A percentile compares a stretch with the other conserved stretches of the same genome.
These are phyloP conservation scores for Daubentonia madagascariensis DNA, from an alignment of 2,113 vertebrate genomes.

Conservation along the genomic window DNA sequence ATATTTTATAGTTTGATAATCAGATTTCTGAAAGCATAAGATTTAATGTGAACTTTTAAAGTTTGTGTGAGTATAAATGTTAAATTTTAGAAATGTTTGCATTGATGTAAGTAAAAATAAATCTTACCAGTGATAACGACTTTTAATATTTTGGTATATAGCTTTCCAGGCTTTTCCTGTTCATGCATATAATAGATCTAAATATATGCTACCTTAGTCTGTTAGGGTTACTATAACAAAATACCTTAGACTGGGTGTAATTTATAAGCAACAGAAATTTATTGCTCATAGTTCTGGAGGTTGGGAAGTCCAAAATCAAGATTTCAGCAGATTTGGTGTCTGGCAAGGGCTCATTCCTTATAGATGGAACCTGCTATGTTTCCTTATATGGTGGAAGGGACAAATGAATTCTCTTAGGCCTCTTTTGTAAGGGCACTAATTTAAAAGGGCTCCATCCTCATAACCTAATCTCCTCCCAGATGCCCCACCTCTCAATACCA, in stretches of 20 bases:
- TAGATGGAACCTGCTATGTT: not conserved
- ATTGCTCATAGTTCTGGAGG: not conserved
- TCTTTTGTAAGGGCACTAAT: not conserved
- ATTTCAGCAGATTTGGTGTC: not conserved
- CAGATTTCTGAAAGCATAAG: constrained; percentile 13
- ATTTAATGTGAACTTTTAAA: constrained; percentile 7
- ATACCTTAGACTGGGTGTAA: not conserved
- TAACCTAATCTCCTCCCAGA: not conserved
- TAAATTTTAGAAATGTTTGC: constrained; percentile 45
- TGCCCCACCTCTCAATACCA: not conserved
- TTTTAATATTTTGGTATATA: constrained; percentile 39
- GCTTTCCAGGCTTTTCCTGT: not conserved
- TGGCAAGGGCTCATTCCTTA: not conserved
- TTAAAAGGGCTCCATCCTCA: not conserved
- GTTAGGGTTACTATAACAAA: not conserved
- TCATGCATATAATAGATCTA: not conserved
- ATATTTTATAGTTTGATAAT: constrained; percentile 21
- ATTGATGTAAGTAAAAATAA: constrained; percentile 18
- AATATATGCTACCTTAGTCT: not conserved
- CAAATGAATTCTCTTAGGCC: not conserved
- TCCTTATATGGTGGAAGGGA: not conserved
- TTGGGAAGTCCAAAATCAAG: not conserved
- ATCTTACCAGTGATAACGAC: not conserved
- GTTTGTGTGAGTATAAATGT: constrained; percentile 1
- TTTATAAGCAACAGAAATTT: not conserved